Conservation (phyloP, 2,113 vertebrate genomes). For the Chionomys nivalis region DNA sequence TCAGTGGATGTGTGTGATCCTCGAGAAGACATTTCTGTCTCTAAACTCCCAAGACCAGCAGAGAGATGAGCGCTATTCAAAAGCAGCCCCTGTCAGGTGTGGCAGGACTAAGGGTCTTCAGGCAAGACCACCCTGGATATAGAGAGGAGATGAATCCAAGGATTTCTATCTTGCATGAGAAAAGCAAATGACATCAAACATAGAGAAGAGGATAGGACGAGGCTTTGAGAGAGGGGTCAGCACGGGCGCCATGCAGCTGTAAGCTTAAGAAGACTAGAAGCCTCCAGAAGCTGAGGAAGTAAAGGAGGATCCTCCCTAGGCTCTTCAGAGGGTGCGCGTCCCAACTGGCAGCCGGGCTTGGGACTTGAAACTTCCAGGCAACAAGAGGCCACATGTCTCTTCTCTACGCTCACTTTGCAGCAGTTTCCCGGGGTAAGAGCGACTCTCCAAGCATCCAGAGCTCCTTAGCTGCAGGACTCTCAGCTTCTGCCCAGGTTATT, state of each 20-base stretch:
- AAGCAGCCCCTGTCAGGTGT: not conserved
- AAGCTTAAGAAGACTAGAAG: rapidly evolving
- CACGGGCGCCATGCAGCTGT: rapidly evolving
- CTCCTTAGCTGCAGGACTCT: too few species aligned
- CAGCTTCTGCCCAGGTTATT: too few species aligned
- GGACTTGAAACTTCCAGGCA: not conserved
- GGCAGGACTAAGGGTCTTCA: not conserved
- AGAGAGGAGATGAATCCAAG: not conserved
- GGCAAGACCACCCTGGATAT: too few species aligned
- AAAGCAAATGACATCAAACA: not conserved
- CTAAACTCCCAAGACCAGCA: not conserved
- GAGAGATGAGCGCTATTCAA: not conserved
- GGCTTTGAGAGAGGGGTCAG: not conserved
- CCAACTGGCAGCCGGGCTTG: rapidly evolving
- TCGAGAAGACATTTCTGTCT: too few species aligned
- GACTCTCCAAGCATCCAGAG: rapidly evolving
- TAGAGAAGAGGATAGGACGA: rapidly evolving
- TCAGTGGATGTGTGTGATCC: not conserved
- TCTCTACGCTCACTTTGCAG: not conserved
- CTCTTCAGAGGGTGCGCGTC: rapidly evolving
- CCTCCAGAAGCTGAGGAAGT: not conserved
- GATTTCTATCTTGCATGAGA: not conserved
- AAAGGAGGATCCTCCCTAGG: rapidly evolving
- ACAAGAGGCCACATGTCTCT: not conserved
- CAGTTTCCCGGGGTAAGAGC: rapidly evolving